Evolutionary conservation across 2,113 vertebrate genomes (phyloP), one percentile per base, ranked within the genome.

Genomic region (Pardalotus punctatus): DNA sequence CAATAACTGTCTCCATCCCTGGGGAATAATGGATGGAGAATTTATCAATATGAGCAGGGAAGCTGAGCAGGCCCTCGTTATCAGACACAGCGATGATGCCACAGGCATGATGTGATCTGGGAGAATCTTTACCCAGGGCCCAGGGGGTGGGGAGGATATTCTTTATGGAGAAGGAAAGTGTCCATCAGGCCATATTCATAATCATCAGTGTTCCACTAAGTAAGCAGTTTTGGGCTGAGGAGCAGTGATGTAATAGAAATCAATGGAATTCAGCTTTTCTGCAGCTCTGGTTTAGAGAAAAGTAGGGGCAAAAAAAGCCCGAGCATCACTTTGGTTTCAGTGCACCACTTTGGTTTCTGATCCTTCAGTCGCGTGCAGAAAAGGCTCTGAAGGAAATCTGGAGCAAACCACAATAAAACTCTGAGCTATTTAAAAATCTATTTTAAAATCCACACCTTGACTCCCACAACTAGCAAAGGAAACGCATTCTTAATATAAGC

Each of bases 211-310:
- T 42, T 90, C 51, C 86, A 88, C 94, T 90, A 76, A 91, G 84
- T 86, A 88, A 95, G 96, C 95, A 93, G 79, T 93, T 95, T 77
- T 79, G 81, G 84, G 87, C 15, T 86, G 85, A 88, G 61, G 73
- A 81, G 51, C 73, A 43, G 48, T 93, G 81, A 89, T 83, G 89
- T 73, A 83, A 86, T 10, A 92, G 65, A 92, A 96, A 97, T 97
- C 96, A 96, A 96, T 96, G 86, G 91, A 86, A 95, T 92, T 93
- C 93, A 90, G 86, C 80, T 95, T 93, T 96, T 96, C 88, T 90
- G 86, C 79, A 88, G 93, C 72, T 95, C 54, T 42, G 83, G 60
- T 88, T 93, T 25, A 81, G 51, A 96, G 81, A 11, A 58, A 87
- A 96, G 84, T 3, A 62, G 9, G 24, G 5, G n/a, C 2, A 4